Base-by-base conservation (phyloP, 2,113 vertebrate species). In the Eclectus roratus region DNA sequence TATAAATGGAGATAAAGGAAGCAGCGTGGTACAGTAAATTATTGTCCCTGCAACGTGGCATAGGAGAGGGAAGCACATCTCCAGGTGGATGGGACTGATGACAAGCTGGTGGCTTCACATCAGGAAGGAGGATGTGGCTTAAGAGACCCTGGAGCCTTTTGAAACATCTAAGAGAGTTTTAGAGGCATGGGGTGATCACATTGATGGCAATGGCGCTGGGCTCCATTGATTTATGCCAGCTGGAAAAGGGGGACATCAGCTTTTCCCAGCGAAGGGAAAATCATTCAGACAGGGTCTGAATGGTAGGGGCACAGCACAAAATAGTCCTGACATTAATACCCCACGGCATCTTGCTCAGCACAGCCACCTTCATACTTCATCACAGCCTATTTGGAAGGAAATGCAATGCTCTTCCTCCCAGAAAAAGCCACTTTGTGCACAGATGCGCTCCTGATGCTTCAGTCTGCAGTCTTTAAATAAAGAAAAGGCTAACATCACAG, bases 1-100 rank as follows among this genome's bases (percentile, higher is more conserved):
- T 55, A 72, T 80, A 95, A 98, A 96, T 49, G 82, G 94, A 96
- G 95, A 95, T 72, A 96, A 97, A 96, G 94, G 86, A 81, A 91
- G 69, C 85, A 46, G 79, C 55, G 15, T 14, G 56, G 92, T 35
- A 71, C 24, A 39, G 82, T 93, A 97, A 97, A 97, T 97, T 97
- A 96, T 47, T 12, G 12, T 44, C 85, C 91, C 73, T 56, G 41
- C 73, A 82, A 88, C 13, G 9, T 18, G 58, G 47, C 56, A 65
- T 11, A 72, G 68, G 70, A 41, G 53, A 15, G 63, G 29, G 77
- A 63, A 27, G 46, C 27, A 63, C 11, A 6, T 55, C 82, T 80
- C 60, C 64, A n/a, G 60, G 60, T 25, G 18, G 49, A 15, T 1
- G 5, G 68, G 69, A 37, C 56, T 4, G 16, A 29, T 44, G 23